Evolutionary conservation across 2,888 invertebrate species (phyloP).

Genomic region (Clanis bilineata): DNA sequence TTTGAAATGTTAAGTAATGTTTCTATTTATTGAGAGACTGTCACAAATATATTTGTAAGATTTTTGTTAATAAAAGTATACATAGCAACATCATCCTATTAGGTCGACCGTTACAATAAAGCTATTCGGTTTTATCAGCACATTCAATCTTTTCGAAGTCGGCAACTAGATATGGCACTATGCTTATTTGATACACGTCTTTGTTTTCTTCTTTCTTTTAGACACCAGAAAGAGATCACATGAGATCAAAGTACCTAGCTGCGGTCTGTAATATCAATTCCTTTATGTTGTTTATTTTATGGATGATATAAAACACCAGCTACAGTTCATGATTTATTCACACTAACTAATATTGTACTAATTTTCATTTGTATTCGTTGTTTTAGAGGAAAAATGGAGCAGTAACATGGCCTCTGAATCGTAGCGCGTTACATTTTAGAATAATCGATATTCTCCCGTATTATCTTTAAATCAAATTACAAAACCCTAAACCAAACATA

Average conservation of each 20-base stretch:
- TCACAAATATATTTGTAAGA: background rate
- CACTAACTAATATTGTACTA: too few relatives aligned
- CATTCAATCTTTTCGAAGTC: slow-evolving; percentile 10
- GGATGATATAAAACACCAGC: too few relatives aligned
- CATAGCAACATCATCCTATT: slow-evolving; percentile 8
- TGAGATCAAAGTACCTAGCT: too few relatives aligned
- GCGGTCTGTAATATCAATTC: too few relatives aligned
- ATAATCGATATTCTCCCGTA: background rate
- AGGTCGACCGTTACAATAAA: slow-evolving; percentile 14
- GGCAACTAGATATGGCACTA: background rate
- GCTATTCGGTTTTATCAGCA: slow-evolving; percentile 9
- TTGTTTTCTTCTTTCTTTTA: background rate
- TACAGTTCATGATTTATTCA: too few relatives aligned
- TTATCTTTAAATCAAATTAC: too few relatives aligned
- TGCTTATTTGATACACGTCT: background rate
- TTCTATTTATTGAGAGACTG: background rate
- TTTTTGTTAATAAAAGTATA: slow-evolving; percentile 4
- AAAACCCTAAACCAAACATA: too few relatives aligned
- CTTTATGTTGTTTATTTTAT: too few relatives aligned
- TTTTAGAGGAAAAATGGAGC: too few relatives aligned
- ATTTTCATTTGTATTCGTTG: too few relatives aligned
- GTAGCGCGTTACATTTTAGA: background rate
- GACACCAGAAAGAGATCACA: background rate
- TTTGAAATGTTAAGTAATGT: background rate
- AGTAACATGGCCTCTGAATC: too few relatives aligned